Evolutionary conservation across 1,140 invertebrate species (phyloP).

Genomic region (Caenorhabditis brenneri): DNA sequence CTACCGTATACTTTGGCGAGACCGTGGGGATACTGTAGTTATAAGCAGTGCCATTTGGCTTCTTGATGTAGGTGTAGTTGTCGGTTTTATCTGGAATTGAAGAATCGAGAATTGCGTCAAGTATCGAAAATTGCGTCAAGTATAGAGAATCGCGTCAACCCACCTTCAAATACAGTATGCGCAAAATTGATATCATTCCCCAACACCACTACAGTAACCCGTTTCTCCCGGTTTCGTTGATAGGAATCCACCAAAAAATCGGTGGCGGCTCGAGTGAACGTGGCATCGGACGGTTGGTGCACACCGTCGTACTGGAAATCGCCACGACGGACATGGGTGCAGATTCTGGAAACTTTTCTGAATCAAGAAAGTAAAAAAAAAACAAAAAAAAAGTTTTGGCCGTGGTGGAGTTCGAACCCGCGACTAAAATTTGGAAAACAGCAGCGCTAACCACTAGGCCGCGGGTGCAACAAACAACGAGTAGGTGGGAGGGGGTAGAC

Average conservation of each 20-base stretch:
- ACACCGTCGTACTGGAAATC: constrained; percentile 45
- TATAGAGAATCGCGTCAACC: background rate
- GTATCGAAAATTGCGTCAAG: background rate
- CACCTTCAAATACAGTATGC: constrained; percentile 30
- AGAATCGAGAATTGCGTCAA: too few relatives aligned
- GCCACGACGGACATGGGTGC: constrained; percentile 47
- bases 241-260: constrained; percentile 32
- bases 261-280: constrained; percentile 38
- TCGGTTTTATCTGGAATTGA: background rate
- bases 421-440: too few relatives aligned
- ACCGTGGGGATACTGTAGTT: background rate
- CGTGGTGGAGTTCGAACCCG: background rate
- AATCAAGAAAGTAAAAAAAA: background rate
- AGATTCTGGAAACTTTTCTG: constrained; percentile 24
- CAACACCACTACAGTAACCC: constrained; percentile 21
- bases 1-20: constrained; percentile 7
- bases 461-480: too few relatives aligned
- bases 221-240: background rate
- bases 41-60: background rate
- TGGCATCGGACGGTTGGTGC: constrained; percentile 45
- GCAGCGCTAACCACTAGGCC: too few relatives aligned
- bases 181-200: constrained; percentile 46
- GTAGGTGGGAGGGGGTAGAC: too few relatives aligned
- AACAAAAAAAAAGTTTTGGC: background rate
- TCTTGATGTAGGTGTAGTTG: background rate